phyloP scores from a whole-genome alignment of 1,140 invertebrate genomes.

The Dendrolimus punctatus region DNA sequence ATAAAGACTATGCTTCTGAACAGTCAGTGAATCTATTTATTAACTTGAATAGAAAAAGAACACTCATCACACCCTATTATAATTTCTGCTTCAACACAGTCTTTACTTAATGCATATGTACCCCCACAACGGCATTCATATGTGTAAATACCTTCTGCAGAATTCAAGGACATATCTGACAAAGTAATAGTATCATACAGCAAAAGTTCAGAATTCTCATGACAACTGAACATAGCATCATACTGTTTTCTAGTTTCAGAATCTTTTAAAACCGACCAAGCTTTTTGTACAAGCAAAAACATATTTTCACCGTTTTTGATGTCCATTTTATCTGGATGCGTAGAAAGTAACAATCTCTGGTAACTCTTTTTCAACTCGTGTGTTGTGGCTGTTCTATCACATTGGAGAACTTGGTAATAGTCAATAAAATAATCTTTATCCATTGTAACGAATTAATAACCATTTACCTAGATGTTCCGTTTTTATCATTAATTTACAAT shows the following conservation, averaged over 20 bases:
- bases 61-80: conserved; percentile 77
- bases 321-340: conserved; percentile 77
- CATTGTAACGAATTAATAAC: no score
- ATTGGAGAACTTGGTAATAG: conserved; percentile 76
- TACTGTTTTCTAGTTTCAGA: conserved; percentile 72
- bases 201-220: conserved; percentile 69
- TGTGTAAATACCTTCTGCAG: conserved; percentile 47
- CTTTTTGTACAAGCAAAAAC: conserved; percentile 75
- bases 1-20: no score
- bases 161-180: conserved; percentile 66
- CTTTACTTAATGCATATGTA: conserved; percentile 70
- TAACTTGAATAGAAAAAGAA: conserved; percentile 76
- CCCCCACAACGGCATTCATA: conserved; percentile 79
- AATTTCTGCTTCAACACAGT: conserved; percentile 59
- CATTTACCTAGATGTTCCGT: no score
- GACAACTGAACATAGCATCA: conserved; percentile 70
- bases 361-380: conserved; percentile 78
- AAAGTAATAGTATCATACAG: conserved; percentile 73
- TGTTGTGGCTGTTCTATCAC: conserved; percentile 63
- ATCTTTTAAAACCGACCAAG: conserved; percentile 76
- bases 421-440: conserved; percentile 27
- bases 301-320: conserved; percentile 24
- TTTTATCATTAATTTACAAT: no score
- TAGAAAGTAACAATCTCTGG: conserved; percentile 71
- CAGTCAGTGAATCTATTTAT: conserved; percentile 18